These are phyloP conservation scores for Corbicula japonica DNA, from an alignment of 2,888 invertebrate genomes.

Conservation along the genomic window DNA sequence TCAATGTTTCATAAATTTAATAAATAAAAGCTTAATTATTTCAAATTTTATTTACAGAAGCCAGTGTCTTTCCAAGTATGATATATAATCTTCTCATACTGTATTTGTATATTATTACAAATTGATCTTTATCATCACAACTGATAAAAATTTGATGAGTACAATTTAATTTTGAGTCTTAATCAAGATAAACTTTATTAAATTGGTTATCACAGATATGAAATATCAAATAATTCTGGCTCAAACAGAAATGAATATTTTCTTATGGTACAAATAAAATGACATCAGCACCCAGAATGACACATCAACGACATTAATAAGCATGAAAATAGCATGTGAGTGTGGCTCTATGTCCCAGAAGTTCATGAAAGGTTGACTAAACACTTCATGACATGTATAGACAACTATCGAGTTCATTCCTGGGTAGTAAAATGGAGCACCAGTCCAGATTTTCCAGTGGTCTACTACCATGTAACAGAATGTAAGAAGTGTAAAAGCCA, in stretches of 20 bases:
- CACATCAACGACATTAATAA: conserved; percentile 92
- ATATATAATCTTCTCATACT: too few relatives aligned
- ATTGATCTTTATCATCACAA: too few relatives aligned
- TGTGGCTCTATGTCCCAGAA: conserved; percentile 82
- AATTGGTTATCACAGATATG: not conserved
- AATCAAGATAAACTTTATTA: too few relatives aligned
- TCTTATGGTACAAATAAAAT: conserved; percentile 91
- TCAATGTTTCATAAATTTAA: too few relatives aligned
- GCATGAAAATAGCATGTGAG: conserved; percentile 90
- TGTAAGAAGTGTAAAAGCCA: conserved; percentile 92
- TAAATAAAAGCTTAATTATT: too few relatives aligned
- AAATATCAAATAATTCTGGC: not conserved
- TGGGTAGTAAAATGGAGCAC: conserved; percentile 95
- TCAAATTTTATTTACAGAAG: too few relatives aligned
- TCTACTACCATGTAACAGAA: conserved; percentile 93
- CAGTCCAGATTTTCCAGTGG: conserved; percentile 91
- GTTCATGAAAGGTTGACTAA: conserved; percentile 52
- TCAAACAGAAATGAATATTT: conserved; percentile 91
- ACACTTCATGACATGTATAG: conserved; percentile 94
- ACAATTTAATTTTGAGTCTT: too few relatives aligned
- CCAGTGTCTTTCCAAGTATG: too few relatives aligned
- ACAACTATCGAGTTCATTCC: conserved; percentile 95
- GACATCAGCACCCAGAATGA: conserved; percentile 92
- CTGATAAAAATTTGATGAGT: too few relatives aligned
- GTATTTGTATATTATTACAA: too few relatives aligned